phyloP scores from a whole-genome alignment of 2,888 invertebrate species.

The Dinocampus coccinellae region DNA sequence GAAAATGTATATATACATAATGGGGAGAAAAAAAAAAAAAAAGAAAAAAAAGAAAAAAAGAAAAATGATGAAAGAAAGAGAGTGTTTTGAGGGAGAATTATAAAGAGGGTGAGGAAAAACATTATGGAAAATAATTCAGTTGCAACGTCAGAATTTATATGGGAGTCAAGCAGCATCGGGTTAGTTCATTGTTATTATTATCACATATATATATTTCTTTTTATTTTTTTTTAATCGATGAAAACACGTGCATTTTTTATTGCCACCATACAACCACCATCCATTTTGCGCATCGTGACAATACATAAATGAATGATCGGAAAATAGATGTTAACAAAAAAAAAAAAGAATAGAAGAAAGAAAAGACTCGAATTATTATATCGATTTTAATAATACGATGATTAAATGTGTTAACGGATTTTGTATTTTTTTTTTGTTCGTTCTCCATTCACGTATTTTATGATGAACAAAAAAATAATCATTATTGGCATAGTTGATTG shows the following conservation, averaged over 20 bases:
- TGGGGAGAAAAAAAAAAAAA: neutral
- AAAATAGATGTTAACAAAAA: neutral
- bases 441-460: neutral
- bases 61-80: neutral
- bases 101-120: neutral
- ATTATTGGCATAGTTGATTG: too few species aligned
- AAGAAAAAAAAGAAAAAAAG: neutral
- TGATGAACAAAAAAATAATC: neutral
- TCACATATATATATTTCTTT: too few species aligned
- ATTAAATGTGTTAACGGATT: neutral
- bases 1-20: neutral
- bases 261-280: neutral
- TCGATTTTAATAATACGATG: neutral
- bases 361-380: too few species aligned
- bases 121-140: neutral
- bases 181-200: neutral
- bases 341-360: too few species aligned
- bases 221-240: neutral
- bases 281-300: neutral
- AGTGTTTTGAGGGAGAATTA: neutral
- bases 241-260: neutral
- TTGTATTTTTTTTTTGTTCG: neutral
- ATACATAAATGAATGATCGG: neutral
- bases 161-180: neutral
- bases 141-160: neutral